Percentiles rank a stretch among this genome's conserved stretches.
phyloP scores from a whole-genome alignment of 1,140 invertebrate species.

The Procambarus virginalis region DNA sequence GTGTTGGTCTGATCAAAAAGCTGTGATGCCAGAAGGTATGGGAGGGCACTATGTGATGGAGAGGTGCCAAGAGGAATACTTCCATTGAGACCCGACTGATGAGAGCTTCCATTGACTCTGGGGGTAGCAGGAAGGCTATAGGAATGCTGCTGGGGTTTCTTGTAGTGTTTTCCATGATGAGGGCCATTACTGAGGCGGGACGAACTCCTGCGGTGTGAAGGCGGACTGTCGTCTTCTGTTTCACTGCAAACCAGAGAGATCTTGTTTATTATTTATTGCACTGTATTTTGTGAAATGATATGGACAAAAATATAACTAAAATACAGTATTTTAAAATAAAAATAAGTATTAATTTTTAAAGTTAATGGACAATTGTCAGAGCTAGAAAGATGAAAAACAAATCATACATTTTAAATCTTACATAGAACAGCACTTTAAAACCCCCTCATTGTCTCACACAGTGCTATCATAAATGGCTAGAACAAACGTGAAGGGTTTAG shows the following conservation, averaged over 20 bases:
- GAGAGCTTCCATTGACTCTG: constrained; percentile 51
- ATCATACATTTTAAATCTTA: no score
- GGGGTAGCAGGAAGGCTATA: constrained; percentile 55
- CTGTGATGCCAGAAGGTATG: constrained; percentile 22
- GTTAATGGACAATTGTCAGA: no score
- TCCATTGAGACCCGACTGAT: constrained; percentile 28
- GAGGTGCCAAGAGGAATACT: constrained; percentile 26
- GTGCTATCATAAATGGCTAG: no score
- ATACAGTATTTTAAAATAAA: no score
- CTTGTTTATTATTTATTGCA: no score
- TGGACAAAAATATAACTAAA: no score
- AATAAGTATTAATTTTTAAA: no score
- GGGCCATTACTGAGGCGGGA: constrained; percentile 21
- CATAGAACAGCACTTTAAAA: no score
- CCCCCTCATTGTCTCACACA: no score
- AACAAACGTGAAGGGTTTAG: no score
- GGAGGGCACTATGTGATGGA: constrained; percentile 9
- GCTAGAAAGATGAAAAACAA: no score
- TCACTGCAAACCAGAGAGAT: constrained; percentile 6
- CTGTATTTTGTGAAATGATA: no score
- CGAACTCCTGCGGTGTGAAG: constrained; percentile 6
- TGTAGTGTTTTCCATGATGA: constrained; percentile 42
- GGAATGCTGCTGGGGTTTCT: constrained; percentile 39
- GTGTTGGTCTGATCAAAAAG: constrained; percentile 2
- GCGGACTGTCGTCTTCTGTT: constrained; percentile 38